phyloP scores from a whole-genome alignment of 2,888 invertebrate genomes.

The Pyrochroa serraticornis region DNA sequence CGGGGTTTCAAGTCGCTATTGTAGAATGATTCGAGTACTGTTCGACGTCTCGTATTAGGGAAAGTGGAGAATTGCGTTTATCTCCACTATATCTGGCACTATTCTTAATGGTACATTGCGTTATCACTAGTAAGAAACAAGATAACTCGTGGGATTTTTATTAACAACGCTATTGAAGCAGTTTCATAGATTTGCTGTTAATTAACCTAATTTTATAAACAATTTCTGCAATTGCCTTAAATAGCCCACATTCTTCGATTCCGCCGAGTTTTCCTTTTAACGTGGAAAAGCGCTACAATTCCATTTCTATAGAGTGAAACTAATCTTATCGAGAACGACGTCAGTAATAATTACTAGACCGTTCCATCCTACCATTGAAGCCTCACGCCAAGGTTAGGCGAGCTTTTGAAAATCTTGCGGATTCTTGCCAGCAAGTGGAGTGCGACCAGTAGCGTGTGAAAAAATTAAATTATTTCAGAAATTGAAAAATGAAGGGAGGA shows the following conservation, averaged over 20 bases:
- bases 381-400: not conserved
- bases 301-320: conserved; percentile 14
- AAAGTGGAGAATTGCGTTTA: conserved; percentile 25
- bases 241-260: not conserved
- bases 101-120: conserved; percentile 23
- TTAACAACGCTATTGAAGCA: too few species aligned
- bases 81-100: conserved; percentile 14
- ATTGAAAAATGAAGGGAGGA: too few species aligned
- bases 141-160: too few species aligned
- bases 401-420: too few species aligned
- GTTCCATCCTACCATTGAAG: not conserved
- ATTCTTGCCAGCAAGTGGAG: too few species aligned
- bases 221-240: too few species aligned
- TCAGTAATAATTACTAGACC: conserved; percentile 5
- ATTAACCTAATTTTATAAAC: too few species aligned
- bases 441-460: too few species aligned
- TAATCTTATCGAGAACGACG: too few species aligned
- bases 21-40: conserved; percentile 6
- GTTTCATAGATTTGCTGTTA: too few species aligned
- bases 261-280: conserved; percentile 3
- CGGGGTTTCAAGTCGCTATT: not conserved
- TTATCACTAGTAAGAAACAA: conserved; percentile 14
- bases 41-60: conserved; percentile 23
- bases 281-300: conserved; percentile 13
- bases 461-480: too few species aligned